A percentile compares a stretch with the other conserved stretches of the same genome.
Conservation (phyloP, 2,888 invertebrate genomes). For the Nephrotoma guestfalica region DNA sequence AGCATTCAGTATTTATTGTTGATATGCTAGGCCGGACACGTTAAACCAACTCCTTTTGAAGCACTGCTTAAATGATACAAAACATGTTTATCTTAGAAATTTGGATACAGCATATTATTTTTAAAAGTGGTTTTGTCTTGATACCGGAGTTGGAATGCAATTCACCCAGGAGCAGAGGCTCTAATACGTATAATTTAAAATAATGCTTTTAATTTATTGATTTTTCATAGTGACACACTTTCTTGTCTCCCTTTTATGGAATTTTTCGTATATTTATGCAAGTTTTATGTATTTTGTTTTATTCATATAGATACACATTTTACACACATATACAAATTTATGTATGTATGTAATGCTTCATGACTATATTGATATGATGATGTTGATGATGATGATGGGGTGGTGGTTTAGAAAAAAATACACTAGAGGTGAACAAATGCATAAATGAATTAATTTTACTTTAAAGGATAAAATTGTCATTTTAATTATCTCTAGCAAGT, state of each 20-base stretch:
- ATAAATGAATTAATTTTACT: neutral
- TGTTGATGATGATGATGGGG: neutral
- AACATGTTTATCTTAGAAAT: no score
- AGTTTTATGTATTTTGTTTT: neutral
- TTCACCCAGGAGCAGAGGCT: no score
- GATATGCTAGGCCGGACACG: no score
- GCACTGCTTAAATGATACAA: no score
- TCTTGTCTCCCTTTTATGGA: neutral
- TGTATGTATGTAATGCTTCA: neutral
- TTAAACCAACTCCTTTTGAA: no score
- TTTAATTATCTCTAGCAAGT: neutral
- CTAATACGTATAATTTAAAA: no score
- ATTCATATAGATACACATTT: neutral
- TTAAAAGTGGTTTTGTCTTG: no score
- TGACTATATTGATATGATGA: neutral
- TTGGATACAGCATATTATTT: no score
- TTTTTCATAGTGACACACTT: neutral
- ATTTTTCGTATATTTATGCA: neutral
- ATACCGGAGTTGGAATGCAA: no score
- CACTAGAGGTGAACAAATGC: neutral
- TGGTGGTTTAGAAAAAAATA: neutral
- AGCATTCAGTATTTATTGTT: no score
- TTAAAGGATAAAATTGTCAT: neutral
- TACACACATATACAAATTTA: neutral
- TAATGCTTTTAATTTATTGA: neutral